Conservation (phyloP, 2,888 invertebrate species). For the Allolobophora icterica region DNA sequence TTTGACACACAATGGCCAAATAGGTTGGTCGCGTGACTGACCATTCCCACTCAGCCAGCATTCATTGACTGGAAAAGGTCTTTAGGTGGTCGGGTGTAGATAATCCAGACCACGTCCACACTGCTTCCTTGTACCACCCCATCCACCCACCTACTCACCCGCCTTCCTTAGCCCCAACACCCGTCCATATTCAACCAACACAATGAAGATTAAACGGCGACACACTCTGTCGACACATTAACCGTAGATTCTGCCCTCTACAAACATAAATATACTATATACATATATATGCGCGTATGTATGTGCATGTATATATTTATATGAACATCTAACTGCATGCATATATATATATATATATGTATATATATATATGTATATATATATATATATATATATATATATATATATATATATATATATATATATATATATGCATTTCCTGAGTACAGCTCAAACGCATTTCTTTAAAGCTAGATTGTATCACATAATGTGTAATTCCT, state of each 20-base stretch:
- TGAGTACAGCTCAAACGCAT: background rate
- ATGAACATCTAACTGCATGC: background rate
- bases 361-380: background rate
- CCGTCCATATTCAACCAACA: constrained; percentile 14
- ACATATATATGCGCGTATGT: background rate
- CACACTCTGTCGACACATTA: background rate
- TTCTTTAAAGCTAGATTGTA: background rate
- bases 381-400: background rate
- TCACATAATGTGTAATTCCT: background rate
- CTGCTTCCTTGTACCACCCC: background rate
- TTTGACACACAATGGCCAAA: constrained; percentile 2
- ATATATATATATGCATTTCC: background rate
- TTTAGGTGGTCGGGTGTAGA: constrained; percentile 4
- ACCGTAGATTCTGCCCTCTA: background rate
- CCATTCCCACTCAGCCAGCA: background rate
- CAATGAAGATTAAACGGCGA: background rate
- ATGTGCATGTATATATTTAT: background rate
- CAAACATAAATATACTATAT: background rate
- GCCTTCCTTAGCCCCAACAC: background rate
- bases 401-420: background rate
- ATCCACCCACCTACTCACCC: background rate
- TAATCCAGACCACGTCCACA: background rate
- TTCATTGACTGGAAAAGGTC: background rate
- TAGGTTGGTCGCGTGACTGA: constrained; percentile 17
- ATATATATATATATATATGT: background rate